Conservation (phyloP, 2,888 invertebrate species). For the Spisula subtruncata region DNA sequence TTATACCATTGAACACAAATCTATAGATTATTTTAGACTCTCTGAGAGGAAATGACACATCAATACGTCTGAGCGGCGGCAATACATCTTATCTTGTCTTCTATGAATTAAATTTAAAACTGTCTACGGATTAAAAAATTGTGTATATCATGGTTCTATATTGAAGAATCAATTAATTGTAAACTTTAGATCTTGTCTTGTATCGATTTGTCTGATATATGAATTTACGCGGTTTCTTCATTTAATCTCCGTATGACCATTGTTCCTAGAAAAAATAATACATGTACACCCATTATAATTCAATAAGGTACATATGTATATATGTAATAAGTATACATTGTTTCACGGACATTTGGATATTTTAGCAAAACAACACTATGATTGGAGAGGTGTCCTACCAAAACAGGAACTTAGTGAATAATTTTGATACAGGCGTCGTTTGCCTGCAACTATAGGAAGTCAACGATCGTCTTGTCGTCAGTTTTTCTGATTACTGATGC, state of each 20-base stretch:
- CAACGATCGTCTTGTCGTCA: too few relatives aligned
- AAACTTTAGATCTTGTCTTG: not conserved
- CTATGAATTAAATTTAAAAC: not conserved
- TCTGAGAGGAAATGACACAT: not conserved
- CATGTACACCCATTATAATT: too few relatives aligned
- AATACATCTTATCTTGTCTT: constrained; percentile 14
- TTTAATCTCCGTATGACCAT: too few relatives aligned
- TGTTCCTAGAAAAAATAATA: too few relatives aligned
- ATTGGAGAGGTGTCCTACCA: too few relatives aligned
- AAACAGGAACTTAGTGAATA: too few relatives aligned
- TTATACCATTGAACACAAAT: not conserved
- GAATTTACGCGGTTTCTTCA: too few relatives aligned
- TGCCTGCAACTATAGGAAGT: not conserved
- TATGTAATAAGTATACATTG: too few relatives aligned
- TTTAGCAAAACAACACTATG: not conserved
- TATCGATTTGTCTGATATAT: not conserved
- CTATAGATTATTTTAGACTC: not conserved
- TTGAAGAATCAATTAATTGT: not conserved
- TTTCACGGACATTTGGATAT: not conserved
- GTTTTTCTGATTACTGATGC: too few relatives aligned
- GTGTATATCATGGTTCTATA: not conserved
- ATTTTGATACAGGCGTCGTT: not conserved
- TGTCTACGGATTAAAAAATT: not conserved
- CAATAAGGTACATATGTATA: too few relatives aligned
- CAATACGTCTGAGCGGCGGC: not conserved